Conservation (phyloP, 1,140 invertebrate genomes). For the Drosophila rhopaloa region DNA sequence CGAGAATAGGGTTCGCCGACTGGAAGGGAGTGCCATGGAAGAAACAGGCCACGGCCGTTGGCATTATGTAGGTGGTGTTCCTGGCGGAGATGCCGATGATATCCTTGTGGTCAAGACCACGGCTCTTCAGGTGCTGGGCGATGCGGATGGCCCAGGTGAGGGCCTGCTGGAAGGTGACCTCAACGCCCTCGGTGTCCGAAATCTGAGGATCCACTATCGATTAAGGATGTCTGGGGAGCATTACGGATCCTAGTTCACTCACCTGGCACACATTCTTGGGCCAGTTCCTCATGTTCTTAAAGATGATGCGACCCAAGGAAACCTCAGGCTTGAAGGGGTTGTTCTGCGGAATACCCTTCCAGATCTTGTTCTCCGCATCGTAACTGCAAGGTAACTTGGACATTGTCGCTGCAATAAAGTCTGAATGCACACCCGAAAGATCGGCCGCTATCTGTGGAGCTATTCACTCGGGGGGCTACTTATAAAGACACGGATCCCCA, state of each 20-base stretch:
- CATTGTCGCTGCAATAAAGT: constrained; percentile 20
- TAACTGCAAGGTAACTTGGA: constrained; percentile 54
- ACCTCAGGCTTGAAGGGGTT: constrained; percentile 46
- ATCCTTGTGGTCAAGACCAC: constrained; percentile 42
- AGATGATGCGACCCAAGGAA: constrained; percentile 61
- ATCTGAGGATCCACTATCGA: constrained; percentile 15
- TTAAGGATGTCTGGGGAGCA: neutral
- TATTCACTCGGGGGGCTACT: constrained; percentile 18
- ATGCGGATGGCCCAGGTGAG: constrained; percentile 50
- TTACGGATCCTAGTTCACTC: neutral
- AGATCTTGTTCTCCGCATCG: constrained; percentile 49
- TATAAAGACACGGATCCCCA: constrained; percentile 32
- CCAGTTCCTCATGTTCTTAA: constrained; percentile 54
- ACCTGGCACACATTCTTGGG: constrained; percentile 64
- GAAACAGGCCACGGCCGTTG: constrained; percentile 47
- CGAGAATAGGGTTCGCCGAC: constrained; percentile 49
- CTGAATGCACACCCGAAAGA: constrained; percentile 22
- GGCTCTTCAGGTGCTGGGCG: constrained; percentile 47
- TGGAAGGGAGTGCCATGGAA: constrained; percentile 60
- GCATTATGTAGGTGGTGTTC: constrained; percentile 53
- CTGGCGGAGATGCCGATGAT: constrained; percentile 58
- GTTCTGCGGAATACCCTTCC: constrained; percentile 43
- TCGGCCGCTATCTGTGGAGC: constrained; percentile 28
- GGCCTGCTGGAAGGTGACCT: constrained; percentile 44
- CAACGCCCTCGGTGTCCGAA: constrained; percentile 42